Percentiles rank a stretch among this genome's conserved stretches.
Evolutionary conservation across 2,797 vertebrate species (phyloP).

Genomic region (Lepus oiostolus): DNA sequence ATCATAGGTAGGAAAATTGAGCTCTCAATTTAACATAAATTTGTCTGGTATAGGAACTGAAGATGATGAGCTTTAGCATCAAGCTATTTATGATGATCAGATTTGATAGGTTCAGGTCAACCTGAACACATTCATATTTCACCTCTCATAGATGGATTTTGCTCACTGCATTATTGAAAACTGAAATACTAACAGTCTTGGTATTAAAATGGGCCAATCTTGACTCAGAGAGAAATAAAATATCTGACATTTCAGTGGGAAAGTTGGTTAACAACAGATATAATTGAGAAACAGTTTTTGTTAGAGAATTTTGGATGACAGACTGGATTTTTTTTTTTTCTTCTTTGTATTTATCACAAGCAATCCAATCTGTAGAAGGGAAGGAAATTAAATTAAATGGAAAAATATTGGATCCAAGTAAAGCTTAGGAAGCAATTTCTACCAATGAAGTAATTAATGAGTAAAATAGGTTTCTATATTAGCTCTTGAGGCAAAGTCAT

Average conservation of each 20-base stretch:
- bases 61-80: slow-evolving; percentile 23
- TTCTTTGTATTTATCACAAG: slow-evolving; percentile 71
- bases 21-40: slow-evolving; percentile 56
- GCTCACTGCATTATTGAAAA: slow-evolving; percentile 60
- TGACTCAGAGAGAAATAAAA: neutral
- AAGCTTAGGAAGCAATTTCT: slow-evolving; percentile 78
- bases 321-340: neutral
- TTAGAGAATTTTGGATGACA: slow-evolving; percentile 27
- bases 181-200: neutral
- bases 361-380: slow-evolving; percentile 59
- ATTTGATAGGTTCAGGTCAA: slow-evolving; percentile 65
- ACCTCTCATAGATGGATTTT: slow-evolving; percentile 69
- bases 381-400: slow-evolving; percentile 72
- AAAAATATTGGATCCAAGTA: slow-evolving; percentile 39
- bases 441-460: slow-evolving; percentile 79
- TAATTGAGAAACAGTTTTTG: slow-evolving; percentile 68
- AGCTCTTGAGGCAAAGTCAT: slow-evolving; percentile 70
- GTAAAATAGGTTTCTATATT: slow-evolving; percentile 69
- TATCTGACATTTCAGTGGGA: neutral
- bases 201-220: slow-evolving; percentile 59
- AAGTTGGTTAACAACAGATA: slow-evolving; percentile 48
- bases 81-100: slow-evolving; percentile 68
- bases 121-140: slow-evolving; percentile 65
- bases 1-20: slow-evolving; percentile 64
- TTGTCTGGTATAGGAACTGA: slow-evolving; percentile 48